These are phyloP conservation scores for Porites rus DNA, from an alignment of 92 coral and sea anemone species.

Conservation along the genomic window DNA sequence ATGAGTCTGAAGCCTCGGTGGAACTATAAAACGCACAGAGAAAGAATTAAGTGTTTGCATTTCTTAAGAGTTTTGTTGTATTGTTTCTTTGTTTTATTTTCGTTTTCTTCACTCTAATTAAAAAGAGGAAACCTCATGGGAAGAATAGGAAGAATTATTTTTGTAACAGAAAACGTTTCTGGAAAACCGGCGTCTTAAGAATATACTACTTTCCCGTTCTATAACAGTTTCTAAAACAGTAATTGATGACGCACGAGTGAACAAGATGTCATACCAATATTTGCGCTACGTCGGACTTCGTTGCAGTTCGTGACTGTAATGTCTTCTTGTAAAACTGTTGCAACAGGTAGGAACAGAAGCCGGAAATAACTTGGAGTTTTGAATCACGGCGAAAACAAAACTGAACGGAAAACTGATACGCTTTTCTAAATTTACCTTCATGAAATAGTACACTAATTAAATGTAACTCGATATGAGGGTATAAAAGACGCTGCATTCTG, in stretches of 20 bases:
- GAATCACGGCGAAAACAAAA: background rate
- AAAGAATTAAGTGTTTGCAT: too few species aligned
- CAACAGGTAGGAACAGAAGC: background rate
- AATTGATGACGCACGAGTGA: background rate
- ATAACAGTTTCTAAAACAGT: background rate
- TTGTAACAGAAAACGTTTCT: too few species aligned
- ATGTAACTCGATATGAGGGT: background rate
- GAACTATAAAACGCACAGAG: too few species aligned
- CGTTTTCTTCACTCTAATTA: too few species aligned
- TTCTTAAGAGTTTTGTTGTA: too few species aligned
- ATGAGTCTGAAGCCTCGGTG: too few species aligned
- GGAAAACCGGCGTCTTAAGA: too few species aligned
- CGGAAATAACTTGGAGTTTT: background rate
- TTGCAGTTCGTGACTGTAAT: background rate
- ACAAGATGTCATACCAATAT: constrained; percentile 1
- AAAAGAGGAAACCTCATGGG: too few species aligned
- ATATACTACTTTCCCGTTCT: background rate
- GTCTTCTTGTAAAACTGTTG: constrained; percentile 18
- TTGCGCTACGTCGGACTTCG: constrained; percentile 4
- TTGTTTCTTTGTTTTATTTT: too few species aligned
- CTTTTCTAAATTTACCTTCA: constrained; percentile 19
- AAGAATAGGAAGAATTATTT: too few species aligned
- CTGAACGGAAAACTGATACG: constrained; percentile 1
- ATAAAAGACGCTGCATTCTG: constrained; percentile 6
- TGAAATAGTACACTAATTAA: background rate